Conservation (phyloP, 2,797 vertebrate genomes). For the Lutjanus argentimaculatus region DNA sequence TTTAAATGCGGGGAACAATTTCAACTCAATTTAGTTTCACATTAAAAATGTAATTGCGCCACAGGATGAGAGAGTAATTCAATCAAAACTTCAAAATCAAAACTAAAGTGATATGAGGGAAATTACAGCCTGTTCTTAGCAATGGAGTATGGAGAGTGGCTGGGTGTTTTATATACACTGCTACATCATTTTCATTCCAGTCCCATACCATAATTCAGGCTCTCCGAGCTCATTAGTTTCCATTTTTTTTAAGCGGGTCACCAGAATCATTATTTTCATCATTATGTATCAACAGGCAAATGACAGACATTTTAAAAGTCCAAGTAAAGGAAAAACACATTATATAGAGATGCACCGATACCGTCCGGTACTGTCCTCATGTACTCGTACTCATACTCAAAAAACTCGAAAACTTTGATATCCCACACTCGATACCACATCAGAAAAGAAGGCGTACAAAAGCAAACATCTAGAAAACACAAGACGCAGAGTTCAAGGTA, state of each 20-base stretch:
- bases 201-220: neutral
- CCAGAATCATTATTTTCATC: constrained; percentile 9
- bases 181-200: constrained; percentile 34
- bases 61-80: constrained; percentile 68
- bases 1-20: constrained; percentile 61
- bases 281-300: neutral
- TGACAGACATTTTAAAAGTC: neutral
- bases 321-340: too few species aligned
- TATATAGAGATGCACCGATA: too few species aligned
- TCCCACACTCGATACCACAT: too few species aligned
- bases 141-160: neutral
- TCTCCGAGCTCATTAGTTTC: constrained; percentile 18
- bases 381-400: too few species aligned
- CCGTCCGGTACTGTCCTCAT: too few species aligned
- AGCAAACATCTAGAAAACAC: too few species aligned
- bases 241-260: constrained; percentile 42
- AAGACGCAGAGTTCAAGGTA: too few species aligned
- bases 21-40: constrained; percentile 75
- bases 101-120: constrained; percentile 56
- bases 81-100: constrained; percentile 75
- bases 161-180: constrained; percentile 12
- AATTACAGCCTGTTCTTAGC: constrained; percentile 46
- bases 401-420: too few species aligned
- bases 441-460: too few species aligned
- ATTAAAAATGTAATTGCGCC: constrained; percentile 78